Percentiles rank a stretch among this genome's conserved stretches.
Conservation (phyloP, 2,797 vertebrate genomes). For the Tolypeutes matacus region DNA sequence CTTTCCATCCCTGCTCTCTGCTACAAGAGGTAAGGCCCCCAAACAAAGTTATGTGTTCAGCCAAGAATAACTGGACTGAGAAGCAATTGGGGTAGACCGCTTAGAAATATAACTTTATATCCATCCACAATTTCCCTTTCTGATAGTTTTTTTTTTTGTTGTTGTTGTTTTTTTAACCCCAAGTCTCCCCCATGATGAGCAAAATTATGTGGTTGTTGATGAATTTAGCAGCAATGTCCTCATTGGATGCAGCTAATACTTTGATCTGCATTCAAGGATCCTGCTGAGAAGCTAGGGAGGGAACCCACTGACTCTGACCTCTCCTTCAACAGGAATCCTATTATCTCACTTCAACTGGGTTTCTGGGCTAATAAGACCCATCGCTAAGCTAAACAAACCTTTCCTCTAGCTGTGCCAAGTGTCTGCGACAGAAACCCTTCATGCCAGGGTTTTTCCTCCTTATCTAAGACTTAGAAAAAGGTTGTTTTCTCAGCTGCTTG, state of each 20-base stretch:
- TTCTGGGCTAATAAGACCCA: slow-evolving; percentile 85
- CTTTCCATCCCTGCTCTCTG: not conserved
- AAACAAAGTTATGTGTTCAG: slow-evolving; percentile 2
- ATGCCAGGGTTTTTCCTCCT: slow-evolving; percentile 87
- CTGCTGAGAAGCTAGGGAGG: slow-evolving; percentile 68
- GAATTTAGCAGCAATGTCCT: slow-evolving; percentile 28
- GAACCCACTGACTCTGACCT: slow-evolving; percentile 64
- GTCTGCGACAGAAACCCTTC: slow-evolving; percentile 85
- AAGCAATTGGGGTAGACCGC: not conserved
- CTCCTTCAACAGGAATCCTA: slow-evolving; percentile 77
- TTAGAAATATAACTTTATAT: slow-evolving; percentile 36
- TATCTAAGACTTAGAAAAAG: slow-evolving; percentile 86
- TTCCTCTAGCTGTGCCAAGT: slow-evolving; percentile 87
- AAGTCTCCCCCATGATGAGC: slow-evolving; percentile 1
- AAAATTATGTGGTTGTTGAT: slow-evolving; percentile 19
- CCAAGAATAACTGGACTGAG: not conserved
- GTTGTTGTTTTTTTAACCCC: not conserved
- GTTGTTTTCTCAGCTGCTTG: slow-evolving; percentile 89
- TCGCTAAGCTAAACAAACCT: slow-evolving; percentile 86
- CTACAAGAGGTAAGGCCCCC: not conserved
- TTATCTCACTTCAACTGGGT: slow-evolving; percentile 82
- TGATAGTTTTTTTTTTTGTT: not conserved
- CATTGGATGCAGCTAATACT: slow-evolving; percentile 4
- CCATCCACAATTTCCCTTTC: slow-evolving; percentile 18
- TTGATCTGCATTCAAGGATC: slow-evolving; percentile 38